Percentiles rank a stretch among this genome's conserved stretches.
These are phyloP conservation scores for Siphamia tubifer DNA, from an alignment of 2,113 vertebrate genomes.

Conservation along the genomic window DNA sequence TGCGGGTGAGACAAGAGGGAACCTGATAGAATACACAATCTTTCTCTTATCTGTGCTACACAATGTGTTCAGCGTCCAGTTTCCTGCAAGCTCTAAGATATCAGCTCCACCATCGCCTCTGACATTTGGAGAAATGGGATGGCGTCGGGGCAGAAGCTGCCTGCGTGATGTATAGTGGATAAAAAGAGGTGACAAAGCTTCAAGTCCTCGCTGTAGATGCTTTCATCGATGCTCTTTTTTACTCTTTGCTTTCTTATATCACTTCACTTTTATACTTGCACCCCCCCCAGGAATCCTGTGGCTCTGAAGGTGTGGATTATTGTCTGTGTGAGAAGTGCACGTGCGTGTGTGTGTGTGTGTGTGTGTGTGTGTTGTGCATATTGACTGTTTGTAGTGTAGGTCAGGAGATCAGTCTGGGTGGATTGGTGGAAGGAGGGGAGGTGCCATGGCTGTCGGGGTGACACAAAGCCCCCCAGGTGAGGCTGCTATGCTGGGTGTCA, in stretches of 20 bases:
- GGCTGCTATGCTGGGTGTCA: conserved; percentile 57
- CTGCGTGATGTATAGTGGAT: conserved; percentile 55
- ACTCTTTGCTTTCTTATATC: conserved; percentile 4
- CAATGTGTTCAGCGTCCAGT: conserved; percentile 41
- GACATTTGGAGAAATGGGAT: conserved; percentile 78
- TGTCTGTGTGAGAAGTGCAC: too few relatives aligned
- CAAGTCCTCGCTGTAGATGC: conserved; percentile 1
- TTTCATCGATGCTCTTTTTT: neutral
- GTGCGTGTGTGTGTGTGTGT: conserved; percentile 14
- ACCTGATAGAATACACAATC: conserved; percentile 22
- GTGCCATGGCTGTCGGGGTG: conserved; percentile 31
- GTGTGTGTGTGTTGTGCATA: neutral
- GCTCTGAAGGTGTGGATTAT: conserved; percentile 54
- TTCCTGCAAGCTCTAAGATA: conserved; percentile 46
- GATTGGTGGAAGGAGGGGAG: neutral
- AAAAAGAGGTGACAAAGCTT: conserved; percentile 64
- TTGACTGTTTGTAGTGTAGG: conserved; percentile 17
- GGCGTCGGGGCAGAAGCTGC: conserved; percentile 56
- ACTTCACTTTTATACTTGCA: conserved; percentile 14
- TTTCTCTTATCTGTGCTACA: conserved; percentile 48
- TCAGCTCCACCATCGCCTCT: conserved; percentile 64
- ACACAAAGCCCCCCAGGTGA: conserved; percentile 69
- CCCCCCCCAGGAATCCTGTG: neutral
- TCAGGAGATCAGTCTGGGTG: conserved; percentile 21
- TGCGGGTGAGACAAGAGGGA: conserved; percentile 3